phyloP scores from a whole-genome alignment of 1,140 invertebrate species.

The Drosophila busckii region DNA sequence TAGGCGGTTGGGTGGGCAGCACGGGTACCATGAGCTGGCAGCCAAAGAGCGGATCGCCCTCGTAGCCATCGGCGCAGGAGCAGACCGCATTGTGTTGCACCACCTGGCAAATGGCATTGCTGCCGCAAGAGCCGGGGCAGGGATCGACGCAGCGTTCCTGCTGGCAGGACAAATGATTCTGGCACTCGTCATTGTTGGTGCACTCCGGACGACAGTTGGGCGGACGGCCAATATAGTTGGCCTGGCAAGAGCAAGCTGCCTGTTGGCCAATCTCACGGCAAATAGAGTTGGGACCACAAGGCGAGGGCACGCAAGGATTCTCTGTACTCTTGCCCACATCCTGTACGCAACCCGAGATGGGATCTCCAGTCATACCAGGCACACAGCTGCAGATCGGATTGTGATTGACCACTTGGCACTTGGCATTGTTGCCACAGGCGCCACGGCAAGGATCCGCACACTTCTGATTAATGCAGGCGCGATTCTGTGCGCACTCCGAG shows the following conservation, averaged over 20 bases:
- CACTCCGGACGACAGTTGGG: conserved; percentile 84
- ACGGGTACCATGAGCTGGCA: conserved; percentile 80
- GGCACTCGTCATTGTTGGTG: conserved; percentile 84
- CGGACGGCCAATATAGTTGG: conserved; percentile 85
- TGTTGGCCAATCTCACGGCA: conserved; percentile 85
- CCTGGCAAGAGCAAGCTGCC: conserved; percentile 86
- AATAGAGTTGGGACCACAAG: conserved; percentile 89
- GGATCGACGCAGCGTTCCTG: conserved; percentile 84
- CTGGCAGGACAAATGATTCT: conserved; percentile 83
- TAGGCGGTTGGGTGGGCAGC: conserved; percentile 79
- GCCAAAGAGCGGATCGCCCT: conserved; percentile 86
- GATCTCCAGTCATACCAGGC: conserved; percentile 87
- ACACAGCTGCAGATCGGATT: conserved; percentile 90
- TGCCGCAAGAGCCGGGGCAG: conserved; percentile 78
- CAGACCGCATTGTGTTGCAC: conserved; percentile 88
- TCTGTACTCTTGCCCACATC: conserved; percentile 64
- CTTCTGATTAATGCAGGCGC: conserved; percentile 89
- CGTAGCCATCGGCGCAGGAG: conserved; percentile 85
- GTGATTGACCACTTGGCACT: conserved; percentile 90
- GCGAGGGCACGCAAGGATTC: conserved; percentile 87
- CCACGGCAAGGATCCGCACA: conserved; percentile 91
- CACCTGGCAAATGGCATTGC: conserved; percentile 80
- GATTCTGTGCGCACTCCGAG: conserved; percentile 89
- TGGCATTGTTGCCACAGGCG: conserved; percentile 89
- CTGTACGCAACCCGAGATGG: conserved; percentile 83